These are phyloP conservation scores for Latheticus oryzae DNA, from an alignment of 2,888 invertebrate species.

Conservation along the genomic window DNA sequence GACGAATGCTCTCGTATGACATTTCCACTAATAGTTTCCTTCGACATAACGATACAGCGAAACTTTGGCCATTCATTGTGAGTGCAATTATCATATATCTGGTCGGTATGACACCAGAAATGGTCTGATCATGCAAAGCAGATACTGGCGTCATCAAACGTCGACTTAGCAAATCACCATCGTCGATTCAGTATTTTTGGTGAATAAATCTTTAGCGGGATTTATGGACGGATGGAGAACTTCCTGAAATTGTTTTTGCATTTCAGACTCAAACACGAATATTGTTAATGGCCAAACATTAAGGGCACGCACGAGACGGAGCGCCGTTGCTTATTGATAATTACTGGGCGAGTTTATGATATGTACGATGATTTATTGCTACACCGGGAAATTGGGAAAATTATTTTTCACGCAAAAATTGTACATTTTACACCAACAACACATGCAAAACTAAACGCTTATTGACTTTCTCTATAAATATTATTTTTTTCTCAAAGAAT, in stretches of 20 bases:
- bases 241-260: conserved; percentile 51
- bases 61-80: conserved; percentile 63
- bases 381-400: conserved; percentile 46
- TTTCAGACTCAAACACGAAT: conserved; percentile 49
- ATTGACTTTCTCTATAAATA: too few species aligned
- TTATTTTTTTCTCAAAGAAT: too few species aligned
- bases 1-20: conserved; percentile 35
- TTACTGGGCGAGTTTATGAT: conserved; percentile 52
- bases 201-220: conserved; percentile 39
- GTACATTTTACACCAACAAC: background rate
- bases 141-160: conserved; percentile 46
- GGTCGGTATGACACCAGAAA: conserved; percentile 63
- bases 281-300: conserved; percentile 50
- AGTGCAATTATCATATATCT: conserved; percentile 64
- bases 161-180: conserved; percentile 39
- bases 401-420: conserved; percentile 44
- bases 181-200: conserved; percentile 23
- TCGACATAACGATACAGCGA: conserved; percentile 56
- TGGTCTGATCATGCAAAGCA: conserved; percentile 64
- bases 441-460: too few species aligned
- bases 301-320: conserved; percentile 49
- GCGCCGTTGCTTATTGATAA: conserved; percentile 49
- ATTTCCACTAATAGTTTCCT: conserved; percentile 51
- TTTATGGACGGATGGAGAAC: conserved; percentile 46
- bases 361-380: conserved; percentile 46